Base-by-base conservation (phyloP, 2,888 invertebrate genomes). In the Deilephila porcellus region DNA sequence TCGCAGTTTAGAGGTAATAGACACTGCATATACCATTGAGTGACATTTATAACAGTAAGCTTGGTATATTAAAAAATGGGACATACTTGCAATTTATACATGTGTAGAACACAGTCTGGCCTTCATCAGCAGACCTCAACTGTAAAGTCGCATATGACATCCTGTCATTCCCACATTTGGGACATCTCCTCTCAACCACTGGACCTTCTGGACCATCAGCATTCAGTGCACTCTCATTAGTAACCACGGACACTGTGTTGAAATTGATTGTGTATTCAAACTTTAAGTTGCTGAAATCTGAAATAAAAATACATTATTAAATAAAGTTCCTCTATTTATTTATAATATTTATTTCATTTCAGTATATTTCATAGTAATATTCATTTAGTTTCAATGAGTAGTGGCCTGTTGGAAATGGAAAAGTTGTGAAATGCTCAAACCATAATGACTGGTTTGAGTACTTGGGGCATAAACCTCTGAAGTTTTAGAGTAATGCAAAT, bases 71-170 rank as follows among this genome's bases (percentile, higher is more conserved):
- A 32, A 56, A 63, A 53, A 53, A 70, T n/a, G 11, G 19, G 64
- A 91, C 97, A 90, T 95, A 97, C 97, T 97, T 97, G 97, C 99
- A 99, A 86, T 97, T 97, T 29, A 97, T 96, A 93, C 99, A 99
- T 1, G 98, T 98, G 86, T 98, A 99, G 93, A 99, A 99, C 3
- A 99, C 98, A 0, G 99, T 99, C 91, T 99, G 99, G 0, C 99
- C 99, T 96, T 99, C 99, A 96, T 99, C 99, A 29, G 99, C 99
- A 0, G 99, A 99, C 81, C 99, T 95, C 37, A 99, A 95, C 89
- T 99, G 99, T 72, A 99, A 91, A 0, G 99, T 99, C 6, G 98
- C 98, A 89, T 99, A 99, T 0, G 98, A 98, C 98, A 99, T 99
- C 86, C 97, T 97, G 60, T 98, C 97, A 86, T 98, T 96, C 1